These are phyloP conservation scores for Todiramphus saurophagus DNA, from an alignment of 2,113 vertebrate species.

Conservation along the genomic window DNA sequence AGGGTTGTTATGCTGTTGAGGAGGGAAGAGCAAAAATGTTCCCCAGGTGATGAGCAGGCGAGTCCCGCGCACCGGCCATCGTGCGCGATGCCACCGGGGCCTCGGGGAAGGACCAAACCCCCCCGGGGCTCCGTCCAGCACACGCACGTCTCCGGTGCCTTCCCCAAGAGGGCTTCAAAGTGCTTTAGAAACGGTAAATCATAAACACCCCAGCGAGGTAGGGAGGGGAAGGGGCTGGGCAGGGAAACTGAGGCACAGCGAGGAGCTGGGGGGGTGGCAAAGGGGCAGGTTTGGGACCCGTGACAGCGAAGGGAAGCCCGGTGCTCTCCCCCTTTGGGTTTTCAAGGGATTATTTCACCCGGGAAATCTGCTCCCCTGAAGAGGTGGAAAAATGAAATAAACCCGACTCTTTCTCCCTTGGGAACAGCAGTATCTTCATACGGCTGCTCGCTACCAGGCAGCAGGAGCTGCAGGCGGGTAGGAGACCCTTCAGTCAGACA, in stretches of 20 bases:
- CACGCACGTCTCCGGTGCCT: not conserved
- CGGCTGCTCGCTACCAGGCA: not conserved
- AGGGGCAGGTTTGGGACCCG: not conserved
- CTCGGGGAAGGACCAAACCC: not conserved
- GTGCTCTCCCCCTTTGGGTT: not conserved
- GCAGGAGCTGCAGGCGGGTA: not conserved
- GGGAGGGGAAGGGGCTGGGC: not conserved
- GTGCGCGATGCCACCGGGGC: not conserved
- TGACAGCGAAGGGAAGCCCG: not conserved
- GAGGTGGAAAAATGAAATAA: not conserved
- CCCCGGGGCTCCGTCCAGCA: not conserved
- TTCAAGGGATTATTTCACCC: conserved; percentile 54
- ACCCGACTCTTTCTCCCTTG: not conserved
- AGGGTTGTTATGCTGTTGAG: conserved; percentile 57
- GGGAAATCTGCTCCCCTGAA: conserved; percentile 12
- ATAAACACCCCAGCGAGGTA: not conserved
- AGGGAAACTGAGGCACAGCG: conserved; percentile 39
- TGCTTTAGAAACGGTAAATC: conserved; percentile 39
- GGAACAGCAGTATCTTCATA: not conserved
- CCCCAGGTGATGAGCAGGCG: not conserved
- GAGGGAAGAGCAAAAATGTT: conserved; percentile 38
- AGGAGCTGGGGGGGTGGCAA: not conserved
- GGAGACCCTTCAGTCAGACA: not conserved
- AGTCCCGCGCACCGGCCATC: not conserved
- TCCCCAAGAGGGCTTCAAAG: conserved; percentile 47